Evolutionary conservation across 2,888 invertebrate species (phyloP), one percentile per base, ranked within the genome.

Genomic region (Amphipoea oculea): DNA sequence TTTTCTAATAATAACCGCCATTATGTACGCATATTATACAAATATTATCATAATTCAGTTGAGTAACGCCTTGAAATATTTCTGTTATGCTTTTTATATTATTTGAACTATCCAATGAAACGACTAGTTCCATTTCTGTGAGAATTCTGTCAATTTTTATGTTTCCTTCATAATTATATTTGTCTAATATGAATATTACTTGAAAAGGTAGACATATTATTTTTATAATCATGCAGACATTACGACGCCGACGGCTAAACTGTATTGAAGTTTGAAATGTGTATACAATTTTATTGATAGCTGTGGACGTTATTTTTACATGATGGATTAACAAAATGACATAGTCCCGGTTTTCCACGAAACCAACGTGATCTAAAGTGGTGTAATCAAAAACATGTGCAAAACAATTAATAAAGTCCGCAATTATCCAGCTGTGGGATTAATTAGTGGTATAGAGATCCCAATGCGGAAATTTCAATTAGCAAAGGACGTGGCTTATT

Each of bases 381-480:
- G 86, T 83, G 82, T 85, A 86, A 87, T 89, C 81, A 88, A 84
- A 90, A 86, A 89, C 91, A 90, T 91, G 91, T 89, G 89, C 90
- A 81, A 91, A 90, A 90, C 89, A 91, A 91, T 91, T 90, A 87
- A 83, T 84, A 81, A 76, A 82, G 73, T 72, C 85, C 84, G 86
- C 90, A 89, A 86, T 86, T 83, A 89, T 54, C 85, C 82, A 86
- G 84, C 86, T 87, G 88, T 89, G 84, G 85, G 79, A 82, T 90
- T 90, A 90, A 91, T 91, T 90, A 88, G 79, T 70, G 77, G 51
- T 72, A 54, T 74, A 77, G 63, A 72, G 82, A 89, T 85, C 82
- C 89, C 87, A 89, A 92, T 88, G 91, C 93, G 95, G 94, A 95
- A 92, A 92, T 87, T 89, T 87, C 90, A 92, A 93, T 94, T 93